Base-by-base conservation (phyloP, 2,888 invertebrate genomes). In the Oegoconia quadripuncta region DNA sequence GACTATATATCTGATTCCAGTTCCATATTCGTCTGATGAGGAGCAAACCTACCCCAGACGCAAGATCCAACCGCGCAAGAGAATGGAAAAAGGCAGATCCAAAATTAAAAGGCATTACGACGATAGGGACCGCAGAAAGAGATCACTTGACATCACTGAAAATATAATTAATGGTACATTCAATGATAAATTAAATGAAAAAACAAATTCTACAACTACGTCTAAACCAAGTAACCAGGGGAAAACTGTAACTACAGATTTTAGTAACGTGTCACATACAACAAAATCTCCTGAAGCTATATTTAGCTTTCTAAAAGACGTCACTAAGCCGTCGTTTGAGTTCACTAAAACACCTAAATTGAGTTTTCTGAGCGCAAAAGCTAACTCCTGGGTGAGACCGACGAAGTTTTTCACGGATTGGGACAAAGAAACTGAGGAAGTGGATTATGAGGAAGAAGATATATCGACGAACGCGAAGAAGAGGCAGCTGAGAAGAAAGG, bases 361-460 rank as follows among this genome's bases (percentile, higher is more conserved):
- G 8, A 59, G 41, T 38, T 61, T 53, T 35, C 41, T 55, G 28
- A 53, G 48, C 2, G 55, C 55, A 17, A 25, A 9, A 16, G 5
- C 14, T 8, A 23, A 15, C 11, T 2, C 3, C 1, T 34, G 23
- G 28, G 50, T 45, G 20, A 61, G 49, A 9, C 58, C 60, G 0
- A 55, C 48, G 25, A 54, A 44, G 9, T 46, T 52, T 15, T 50
- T 46, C 1, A 39, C 48, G 0, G 54, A 56, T 23, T 48, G 56
- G 34, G 54, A 42, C 0, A 50, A 42, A 0, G 58, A 52, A 3
- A 55, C 63, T 1, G 67, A 44, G 4, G 59, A 75, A 1, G 18
- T 59, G 0, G 39, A 29, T 1, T 68, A 72, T 1, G 62, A 64
- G 0, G 78, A 75, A 41, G 75, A 76, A 34, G 71, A 74, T 16